A percentile compares a stretch with the other conserved stretches of the same genome.
These are phyloP conservation scores for Sus cebifrons DNA, from an alignment of 2,797 vertebrate genomes.

Conservation along the genomic window DNA sequence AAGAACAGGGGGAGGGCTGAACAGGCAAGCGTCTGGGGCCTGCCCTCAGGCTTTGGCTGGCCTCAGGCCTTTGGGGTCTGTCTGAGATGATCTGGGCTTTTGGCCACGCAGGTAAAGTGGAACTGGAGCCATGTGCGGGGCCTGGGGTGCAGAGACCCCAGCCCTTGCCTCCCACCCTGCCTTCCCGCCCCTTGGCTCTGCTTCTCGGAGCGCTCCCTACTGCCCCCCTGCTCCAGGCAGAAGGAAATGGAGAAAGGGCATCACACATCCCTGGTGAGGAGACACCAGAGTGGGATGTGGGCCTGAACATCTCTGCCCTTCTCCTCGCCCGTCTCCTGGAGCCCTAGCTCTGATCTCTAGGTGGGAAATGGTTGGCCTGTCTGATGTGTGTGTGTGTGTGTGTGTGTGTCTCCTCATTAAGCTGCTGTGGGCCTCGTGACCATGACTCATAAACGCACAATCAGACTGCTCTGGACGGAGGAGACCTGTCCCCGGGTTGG, in stretches of 20 bases:
- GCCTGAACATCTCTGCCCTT: not conserved
- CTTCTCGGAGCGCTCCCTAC: not conserved
- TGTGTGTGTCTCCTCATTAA: not conserved
- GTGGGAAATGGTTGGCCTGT: not conserved
- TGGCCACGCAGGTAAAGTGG: not conserved
- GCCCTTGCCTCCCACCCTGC: not conserved
- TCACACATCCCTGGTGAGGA: not conserved
- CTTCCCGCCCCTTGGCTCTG: not conserved
- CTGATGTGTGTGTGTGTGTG: not conserved
- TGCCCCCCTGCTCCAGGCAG: not conserved
- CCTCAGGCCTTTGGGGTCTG: not conserved
- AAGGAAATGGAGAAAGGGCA: not conserved
- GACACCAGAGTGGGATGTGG: not conserved
- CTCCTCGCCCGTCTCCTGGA: not conserved
- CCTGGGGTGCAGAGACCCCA: not conserved
- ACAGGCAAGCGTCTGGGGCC: not conserved
- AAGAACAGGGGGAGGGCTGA: not conserved
- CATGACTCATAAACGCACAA: constrained; percentile 43
- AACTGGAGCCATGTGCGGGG: not conserved
- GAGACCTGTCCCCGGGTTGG: constrained; percentile 66
- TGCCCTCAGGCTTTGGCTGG: not conserved
- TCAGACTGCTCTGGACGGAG: constrained; percentile 35
- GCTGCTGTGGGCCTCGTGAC: constrained; percentile 50
- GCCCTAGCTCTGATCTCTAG: constrained; percentile 2
- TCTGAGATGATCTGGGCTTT: not conserved